phyloP scores from a whole-genome alignment of 1,140 invertebrate species.

The Aphis craccivora region DNA sequence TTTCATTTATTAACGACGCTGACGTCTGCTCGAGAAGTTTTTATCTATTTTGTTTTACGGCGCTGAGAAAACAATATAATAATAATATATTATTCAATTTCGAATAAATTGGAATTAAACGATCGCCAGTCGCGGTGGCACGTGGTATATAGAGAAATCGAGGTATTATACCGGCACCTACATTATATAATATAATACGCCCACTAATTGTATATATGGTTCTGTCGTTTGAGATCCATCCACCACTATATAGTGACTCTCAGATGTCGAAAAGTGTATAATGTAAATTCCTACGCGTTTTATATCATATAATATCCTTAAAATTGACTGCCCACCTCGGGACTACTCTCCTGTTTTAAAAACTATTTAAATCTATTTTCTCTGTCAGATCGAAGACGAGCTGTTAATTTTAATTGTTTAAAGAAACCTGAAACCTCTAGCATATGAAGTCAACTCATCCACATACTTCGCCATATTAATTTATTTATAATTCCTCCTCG shows the following conservation, averaged over 20 bases:
- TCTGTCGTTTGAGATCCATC: not conserved
- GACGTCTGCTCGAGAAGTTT: not conserved
- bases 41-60: not conserved
- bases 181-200: not conserved
- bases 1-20: slow-evolving; percentile 24
- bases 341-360: not conserved
- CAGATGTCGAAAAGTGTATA: not conserved
- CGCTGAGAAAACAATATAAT: not conserved
- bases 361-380: not conserved
- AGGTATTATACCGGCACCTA: not conserved
- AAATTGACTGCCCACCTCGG: not conserved
- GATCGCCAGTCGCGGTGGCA: not conserved
- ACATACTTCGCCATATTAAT: too few relatives aligned
- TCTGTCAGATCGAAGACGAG: not conserved
- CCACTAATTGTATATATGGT: not conserved
- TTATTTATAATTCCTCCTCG: too few relatives aligned
- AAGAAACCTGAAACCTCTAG: too few relatives aligned
- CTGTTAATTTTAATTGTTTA: not conserved
- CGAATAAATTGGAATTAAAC: not conserved
- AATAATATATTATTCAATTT: not conserved
- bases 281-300: not conserved
- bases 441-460: too few relatives aligned
- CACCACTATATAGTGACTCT: not conserved
- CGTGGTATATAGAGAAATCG: not conserved
- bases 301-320: not conserved